phyloP scores from a whole-genome alignment of 2,797 vertebrate species.

The Chrosomus eos region DNA sequence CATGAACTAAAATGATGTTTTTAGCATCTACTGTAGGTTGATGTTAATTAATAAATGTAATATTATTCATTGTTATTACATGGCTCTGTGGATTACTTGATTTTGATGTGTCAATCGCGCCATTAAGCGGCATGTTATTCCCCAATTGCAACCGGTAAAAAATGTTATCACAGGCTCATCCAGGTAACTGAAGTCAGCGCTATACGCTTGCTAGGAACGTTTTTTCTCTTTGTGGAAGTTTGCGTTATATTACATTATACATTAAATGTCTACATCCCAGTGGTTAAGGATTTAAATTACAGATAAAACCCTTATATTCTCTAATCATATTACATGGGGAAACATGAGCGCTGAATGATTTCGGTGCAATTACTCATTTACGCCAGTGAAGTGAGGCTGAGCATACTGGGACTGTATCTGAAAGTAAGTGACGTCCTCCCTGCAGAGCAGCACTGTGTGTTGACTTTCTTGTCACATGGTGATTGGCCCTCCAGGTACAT shows the following conservation, averaged over 20 bases:
- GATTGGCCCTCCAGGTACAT: slow-evolving; percentile 37
- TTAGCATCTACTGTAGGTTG: background rate
- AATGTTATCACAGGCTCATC: too few species aligned
- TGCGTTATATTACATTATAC: background rate
- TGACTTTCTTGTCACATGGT: slow-evolving; percentile 59
- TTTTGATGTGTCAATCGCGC: too few species aligned
- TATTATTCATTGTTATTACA: background rate
- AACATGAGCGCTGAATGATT: slow-evolving; percentile 1
- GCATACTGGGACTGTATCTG: slow-evolving; percentile 50
- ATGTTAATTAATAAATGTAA: background rate
- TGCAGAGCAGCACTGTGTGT: slow-evolving; percentile 53
- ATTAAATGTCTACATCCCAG: background rate
- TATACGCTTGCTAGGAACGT: too few species aligned
- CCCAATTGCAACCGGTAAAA: too few species aligned
- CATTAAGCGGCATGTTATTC: too few species aligned
- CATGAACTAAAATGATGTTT: background rate
- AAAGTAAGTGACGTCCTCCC: slow-evolving; percentile 64
- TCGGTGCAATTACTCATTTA: slow-evolving; percentile 10
- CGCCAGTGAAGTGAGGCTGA: slow-evolving; percentile 25
- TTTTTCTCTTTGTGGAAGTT: too few species aligned
- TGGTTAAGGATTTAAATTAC: background rate
- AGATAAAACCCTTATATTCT: slow-evolving; percentile 39
- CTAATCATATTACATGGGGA: background rate
- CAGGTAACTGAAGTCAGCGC: too few species aligned
- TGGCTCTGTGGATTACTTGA: too few species aligned